Percentiles rank a stretch among this genome's conserved stretches.
These are phyloP conservation scores for Siderastrea radians DNA, from an alignment of 92 coral and sea anemone species.

Conservation along the genomic window DNA sequence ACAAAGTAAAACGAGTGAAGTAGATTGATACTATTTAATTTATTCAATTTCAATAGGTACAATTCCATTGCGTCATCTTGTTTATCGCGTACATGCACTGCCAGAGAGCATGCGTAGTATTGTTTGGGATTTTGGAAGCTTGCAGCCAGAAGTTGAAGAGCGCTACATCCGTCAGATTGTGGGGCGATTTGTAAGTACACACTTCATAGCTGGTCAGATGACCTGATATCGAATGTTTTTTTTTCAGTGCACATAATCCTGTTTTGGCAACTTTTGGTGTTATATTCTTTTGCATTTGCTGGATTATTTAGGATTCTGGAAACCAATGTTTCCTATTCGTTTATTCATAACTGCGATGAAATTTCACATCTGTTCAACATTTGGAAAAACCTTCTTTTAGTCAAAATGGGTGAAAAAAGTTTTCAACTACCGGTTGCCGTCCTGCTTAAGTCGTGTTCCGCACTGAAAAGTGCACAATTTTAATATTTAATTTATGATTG, in stretches of 20 bases:
- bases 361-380: too few relatives aligned
- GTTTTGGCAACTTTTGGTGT: not conserved
- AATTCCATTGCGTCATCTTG: conserved; percentile 84
- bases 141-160: conserved; percentile 79
- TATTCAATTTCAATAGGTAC: conserved; percentile 40
- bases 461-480: not conserved
- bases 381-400: too few relatives aligned
- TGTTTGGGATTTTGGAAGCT: conserved; percentile 94
- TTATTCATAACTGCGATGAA: too few relatives aligned
- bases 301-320: too few relatives aligned
- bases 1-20: not conserved
- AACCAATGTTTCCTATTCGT: too few relatives aligned
- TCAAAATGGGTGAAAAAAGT: not conserved
- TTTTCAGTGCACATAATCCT: not conserved
- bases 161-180: conserved; percentile 83
- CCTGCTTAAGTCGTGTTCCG: too few relatives aligned
- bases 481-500: not conserved
- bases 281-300: too few relatives aligned
- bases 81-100: conserved; percentile 84
- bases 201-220: not conserved
- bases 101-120: conserved; percentile 88
- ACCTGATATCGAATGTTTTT: not conserved
- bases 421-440: not conserved
- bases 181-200: conserved; percentile 69
- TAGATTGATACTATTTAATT: not conserved